phyloP scores from a whole-genome alignment of 2,797 vertebrate genomes.

The Pipistrellus nathusii region DNA sequence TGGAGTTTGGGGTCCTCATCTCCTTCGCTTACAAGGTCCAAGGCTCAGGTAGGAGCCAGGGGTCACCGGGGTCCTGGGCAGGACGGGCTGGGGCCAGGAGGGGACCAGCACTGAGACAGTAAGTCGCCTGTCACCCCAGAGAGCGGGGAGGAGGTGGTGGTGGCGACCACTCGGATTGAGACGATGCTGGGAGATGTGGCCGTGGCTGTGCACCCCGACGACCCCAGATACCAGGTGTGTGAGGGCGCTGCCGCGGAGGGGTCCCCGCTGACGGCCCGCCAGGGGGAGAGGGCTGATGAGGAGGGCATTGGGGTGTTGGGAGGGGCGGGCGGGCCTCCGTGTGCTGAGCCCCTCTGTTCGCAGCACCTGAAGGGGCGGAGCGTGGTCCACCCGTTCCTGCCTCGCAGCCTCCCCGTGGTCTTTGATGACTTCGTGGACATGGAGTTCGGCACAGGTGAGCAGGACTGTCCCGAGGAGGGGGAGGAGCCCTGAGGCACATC shows the following conservation, averaged over 20 bases:
- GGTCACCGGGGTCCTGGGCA: background rate
- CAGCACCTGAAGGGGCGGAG: conserved; percentile 92
- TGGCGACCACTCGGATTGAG: conserved; percentile 96
- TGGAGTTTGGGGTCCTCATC: conserved; percentile 95
- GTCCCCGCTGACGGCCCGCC: background rate
- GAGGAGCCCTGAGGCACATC: background rate
- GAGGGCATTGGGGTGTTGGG: too few species aligned
- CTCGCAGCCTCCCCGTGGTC: conserved; percentile 92
- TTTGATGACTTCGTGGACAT: conserved; percentile 96
- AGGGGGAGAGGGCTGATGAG: too few species aligned
- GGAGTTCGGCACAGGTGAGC: conserved; percentile 94
- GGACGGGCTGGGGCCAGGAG: accelerated
- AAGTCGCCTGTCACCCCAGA: conserved; percentile 18
- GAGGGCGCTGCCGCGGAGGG: background rate
- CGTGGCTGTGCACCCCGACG: conserved; percentile 93
- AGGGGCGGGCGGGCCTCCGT: background rate
- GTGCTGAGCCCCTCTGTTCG: background rate
- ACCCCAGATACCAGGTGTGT: conserved; percentile 91
- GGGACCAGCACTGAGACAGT: background rate
- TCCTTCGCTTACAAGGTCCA: conserved; percentile 94
- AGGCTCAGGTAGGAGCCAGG: conserved; percentile 88
- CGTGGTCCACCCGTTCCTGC: conserved; percentile 92
- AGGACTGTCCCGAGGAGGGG: background rate
- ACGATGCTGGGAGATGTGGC: conserved; percentile 96
- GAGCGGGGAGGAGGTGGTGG: conserved; percentile 93